Base-by-base conservation (phyloP, 2,888 invertebrate species). In the Tenthredo distinguenda region DNA sequence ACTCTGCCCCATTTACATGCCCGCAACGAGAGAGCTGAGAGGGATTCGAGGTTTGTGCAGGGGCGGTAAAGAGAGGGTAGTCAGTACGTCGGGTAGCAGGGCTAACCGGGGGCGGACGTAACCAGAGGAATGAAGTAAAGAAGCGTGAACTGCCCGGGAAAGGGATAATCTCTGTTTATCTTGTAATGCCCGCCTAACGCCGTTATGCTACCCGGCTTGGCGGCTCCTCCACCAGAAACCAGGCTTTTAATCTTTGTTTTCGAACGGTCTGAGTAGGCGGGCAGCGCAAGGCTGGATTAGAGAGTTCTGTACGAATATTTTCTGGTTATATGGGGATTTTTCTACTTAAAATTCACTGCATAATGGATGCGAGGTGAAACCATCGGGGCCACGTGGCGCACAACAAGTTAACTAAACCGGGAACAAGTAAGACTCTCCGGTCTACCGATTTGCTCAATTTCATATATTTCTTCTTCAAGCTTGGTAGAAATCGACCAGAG, bases 91-190 rank as follows among this genome's bases (percentile, higher is more conserved):
- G 81, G 43, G 81, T 81, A 87, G 9, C 62, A 81, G 21, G 83
- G 68, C 37, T 84, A 68, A 77, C 50, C 71, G 84, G 85, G 55
- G 81, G 86, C 68, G 72, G 79, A 85, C 72, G 58, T 68, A 85
- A 50, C 82, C 79, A 85, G 86, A 82, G 85, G 84, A 86, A 87
- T 81, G 81, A 84, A 83, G 86, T 40, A 86, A 86, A 82, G 86
- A 77, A 85, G 83, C 65, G 84, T 77, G 79, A 85, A 71, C 86
- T 84, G 82, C 85, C 87, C 86, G 88, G 87, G 86, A 87, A 89
- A 86, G 89, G 89, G 90, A 91, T 91, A 89, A 91, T 90, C 91
- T 89, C 90, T 89, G 90, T 91, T 91, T 90, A 90, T 91, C 90
- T 91, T 89, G 90, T 90, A 89, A 90, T 91, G 89, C 89, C 87